Evolutionary conservation across 2,888 invertebrate species (phyloP), one percentile per base, ranked within the genome.

Genomic region (Yponomeuta plumbellus): DNA sequence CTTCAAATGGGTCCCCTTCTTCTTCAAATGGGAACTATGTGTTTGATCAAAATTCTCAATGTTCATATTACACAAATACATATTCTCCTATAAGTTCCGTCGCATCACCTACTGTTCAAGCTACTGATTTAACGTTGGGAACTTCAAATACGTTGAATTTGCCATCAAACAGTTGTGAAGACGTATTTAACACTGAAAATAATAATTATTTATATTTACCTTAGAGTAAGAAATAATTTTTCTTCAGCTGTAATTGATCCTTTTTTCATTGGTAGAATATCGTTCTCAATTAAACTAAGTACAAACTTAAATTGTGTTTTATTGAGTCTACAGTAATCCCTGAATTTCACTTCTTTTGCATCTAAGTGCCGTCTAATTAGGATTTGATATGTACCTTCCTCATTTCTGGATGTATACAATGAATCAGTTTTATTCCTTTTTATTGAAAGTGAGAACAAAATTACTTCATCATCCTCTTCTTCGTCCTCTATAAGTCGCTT

Each of bases 211-310:
- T 21, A 22, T 59, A 22, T 59, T 59, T 59, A 22, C 22, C 52
- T n/a, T 52, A 52, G 52, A 23, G 62, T 52, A 23, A 62, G 61
- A 62, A 61, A 66, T 52, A 61, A 40, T 66, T 66, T 66, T 40
- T 61, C 52, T 23, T 34, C 59, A 44, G 40, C 40, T 66, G 66
- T 61, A 61, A 66, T 61, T 22, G 34, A 66, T 20, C 61, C 61
- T 61, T 66, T 66, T 61, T 52, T 66, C 56, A 44, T 64, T 64
- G 67, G 67, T 64, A 59, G 64, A 67, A 64, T 64, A 64, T 64
- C 67, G 34, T 40, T 57, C 22, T 67, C 39, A 34, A 67, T 67
- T 67, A 67, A 67, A 67, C 67, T 64, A 59, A 67, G 67, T 58
- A 67, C 56, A 66, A 62, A 66, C 52, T 66, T 8, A 66, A 66